Evolutionary conservation across 2,797 vertebrate genomes (phyloP).

Genomic region (Hydrophis major): DNA sequence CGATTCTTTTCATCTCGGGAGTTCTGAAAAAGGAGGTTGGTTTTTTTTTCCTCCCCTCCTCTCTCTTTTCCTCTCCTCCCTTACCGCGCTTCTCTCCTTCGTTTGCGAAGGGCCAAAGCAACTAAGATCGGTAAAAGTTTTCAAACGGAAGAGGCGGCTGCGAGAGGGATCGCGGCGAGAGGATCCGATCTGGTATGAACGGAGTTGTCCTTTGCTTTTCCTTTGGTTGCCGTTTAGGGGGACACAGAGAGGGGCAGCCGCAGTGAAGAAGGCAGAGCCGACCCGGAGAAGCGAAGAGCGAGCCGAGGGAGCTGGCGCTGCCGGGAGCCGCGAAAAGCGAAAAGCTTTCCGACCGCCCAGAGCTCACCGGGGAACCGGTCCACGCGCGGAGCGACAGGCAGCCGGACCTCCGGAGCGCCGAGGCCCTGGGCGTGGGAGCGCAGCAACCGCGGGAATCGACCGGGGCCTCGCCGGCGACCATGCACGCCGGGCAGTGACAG

Average conservation of each 20-base stretch:
- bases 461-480: constrained; percentile 51
- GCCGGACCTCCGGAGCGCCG: not conserved
- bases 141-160: constrained; percentile 27
- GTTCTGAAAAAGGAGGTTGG: not conserved
- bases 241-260: not conserved
- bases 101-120: not conserved
- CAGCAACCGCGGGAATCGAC: constrained; percentile 7
- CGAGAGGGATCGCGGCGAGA: not conserved
- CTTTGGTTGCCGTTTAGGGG: not conserved
- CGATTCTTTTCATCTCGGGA: not conserved
- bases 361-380: not conserved
- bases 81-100: not conserved
- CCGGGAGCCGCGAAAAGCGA: not conserved
- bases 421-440: constrained; percentile 18
- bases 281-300: not conserved
- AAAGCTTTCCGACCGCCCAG: not conserved
- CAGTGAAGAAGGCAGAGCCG: not conserved
- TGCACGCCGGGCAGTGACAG: constrained; percentile 62
- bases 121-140: constrained; percentile 54
- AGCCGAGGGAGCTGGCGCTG: not conserved
- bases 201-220: constrained; percentile 10
- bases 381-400: not conserved
- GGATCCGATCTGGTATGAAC: not conserved
- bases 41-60: not conserved
- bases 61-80: not conserved